Evolutionary conservation across 2,888 invertebrate genomes (phyloP).

Genomic region (Pseudococcus longispinus): DNA sequence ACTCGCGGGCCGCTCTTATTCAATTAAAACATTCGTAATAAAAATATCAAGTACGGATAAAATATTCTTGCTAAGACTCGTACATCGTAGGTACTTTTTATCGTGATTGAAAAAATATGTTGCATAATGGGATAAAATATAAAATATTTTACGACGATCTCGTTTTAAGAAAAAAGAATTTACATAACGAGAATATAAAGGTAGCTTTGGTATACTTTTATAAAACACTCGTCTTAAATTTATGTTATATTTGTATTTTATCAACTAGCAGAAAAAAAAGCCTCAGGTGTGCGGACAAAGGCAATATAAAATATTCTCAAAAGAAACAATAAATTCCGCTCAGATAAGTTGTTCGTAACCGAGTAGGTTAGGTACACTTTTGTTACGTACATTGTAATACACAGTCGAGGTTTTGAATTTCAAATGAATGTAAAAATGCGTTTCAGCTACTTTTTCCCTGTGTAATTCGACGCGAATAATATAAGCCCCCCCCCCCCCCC

Average conservation of each 20-base stretch:
- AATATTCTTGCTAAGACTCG: neutral
- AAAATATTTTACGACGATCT: conserved; percentile 30
- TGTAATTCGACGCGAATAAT: neutral
- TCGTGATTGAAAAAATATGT: conserved; percentile 38
- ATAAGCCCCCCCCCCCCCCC: neutral
- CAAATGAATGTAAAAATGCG: conserved; percentile 22
- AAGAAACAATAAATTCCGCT: conserved; percentile 33
- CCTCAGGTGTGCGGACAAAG: conserved; percentile 33
- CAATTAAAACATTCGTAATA: conserved; percentile 17
- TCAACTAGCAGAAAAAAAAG: conserved; percentile 33
- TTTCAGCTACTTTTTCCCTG: neutral
- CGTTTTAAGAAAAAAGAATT: conserved; percentile 31
- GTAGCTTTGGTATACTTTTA: conserved; percentile 23
- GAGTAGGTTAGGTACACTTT: neutral
- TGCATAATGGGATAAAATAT: conserved; percentile 36
- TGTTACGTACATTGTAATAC: conserved; percentile 23
- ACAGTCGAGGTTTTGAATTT: neutral
- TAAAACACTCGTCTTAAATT: conserved; percentile 35
- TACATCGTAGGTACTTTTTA: neutral
- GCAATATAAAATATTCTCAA: neutral
- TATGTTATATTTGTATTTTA: conserved; percentile 38
- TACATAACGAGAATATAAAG: conserved; percentile 38
- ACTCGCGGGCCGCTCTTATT: neutral
- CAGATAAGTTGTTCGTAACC: conserved; percentile 22
- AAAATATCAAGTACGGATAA: conserved; percentile 34